Evolutionary conservation across 2,113 vertebrate species (phyloP), one percentile per base, ranked within the genome.

Genomic region (Rhegmatorhina hoffmannsi): DNA sequence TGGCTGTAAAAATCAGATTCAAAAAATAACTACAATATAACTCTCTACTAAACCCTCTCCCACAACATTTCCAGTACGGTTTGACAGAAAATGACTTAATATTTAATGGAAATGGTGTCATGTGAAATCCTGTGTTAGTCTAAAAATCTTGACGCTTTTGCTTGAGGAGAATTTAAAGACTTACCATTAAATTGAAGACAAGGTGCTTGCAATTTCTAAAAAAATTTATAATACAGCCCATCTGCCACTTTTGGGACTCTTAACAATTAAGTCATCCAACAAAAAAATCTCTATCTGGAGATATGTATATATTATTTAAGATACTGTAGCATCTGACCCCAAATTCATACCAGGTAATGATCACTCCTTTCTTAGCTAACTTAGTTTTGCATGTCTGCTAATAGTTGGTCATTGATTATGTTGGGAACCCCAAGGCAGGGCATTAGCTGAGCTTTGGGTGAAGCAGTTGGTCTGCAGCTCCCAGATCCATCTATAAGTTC

Each of bases 321-420:
- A 24, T 58, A 33, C 2, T 21, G 7, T 80, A 68, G 17, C 34
- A 63, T 24, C 18, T 49, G 16, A 14, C 70, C 36, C 20, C 36
- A 64, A 10, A 63, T 80, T 87, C 77, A 4, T 84, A 38, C 29
- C 0, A 0, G 19, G 7, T 62, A 47, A 16, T 26, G 36, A 62
- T 81, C 7, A 11, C 19, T 50, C 26, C 7, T 75, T 91, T 70
- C 46, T 74, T 73, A 38, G 2, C 24, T 56, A 10, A 17, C 33
- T 81, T 64, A 55, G 33, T 81, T 73, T 36, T 78, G 11, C 16
- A 7, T 69, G 8, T 78, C 58, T 59, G 33, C 18, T 69, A 8
- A 19, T 84, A 60, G 18, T 59, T 56, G 40, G 33, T 34, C 18
- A 18, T 13, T 74, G 78, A 20, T 84, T 60, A 24, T 58, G 3